Evolutionary conservation across 35 echinoderm and acorn worm species (phyloP).

Genomic region (Chiridota heheva): DNA sequence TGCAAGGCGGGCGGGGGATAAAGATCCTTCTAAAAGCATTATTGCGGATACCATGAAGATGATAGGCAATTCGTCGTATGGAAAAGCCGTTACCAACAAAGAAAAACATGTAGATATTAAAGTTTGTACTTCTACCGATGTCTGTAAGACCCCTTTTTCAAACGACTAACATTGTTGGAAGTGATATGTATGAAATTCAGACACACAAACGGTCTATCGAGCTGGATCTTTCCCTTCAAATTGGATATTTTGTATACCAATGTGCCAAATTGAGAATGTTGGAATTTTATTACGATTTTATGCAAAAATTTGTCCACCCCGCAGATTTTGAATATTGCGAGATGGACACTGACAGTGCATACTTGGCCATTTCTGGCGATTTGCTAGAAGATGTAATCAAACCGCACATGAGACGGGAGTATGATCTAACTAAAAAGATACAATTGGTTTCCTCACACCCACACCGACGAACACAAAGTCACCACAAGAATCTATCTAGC

Average conservation of each 20-base stretch:
- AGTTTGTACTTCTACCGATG: background rate
- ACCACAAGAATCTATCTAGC: no score
- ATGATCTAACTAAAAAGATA: conserved; percentile 28
- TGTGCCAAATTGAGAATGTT: conserved; percentile 59
- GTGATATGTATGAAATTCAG: conserved; percentile 23
- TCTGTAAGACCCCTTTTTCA: conserved; percentile 39
- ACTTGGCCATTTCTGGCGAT: conserved; percentile 58
- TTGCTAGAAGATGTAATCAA: conserved; percentile 50
- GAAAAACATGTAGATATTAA: conserved; percentile 33
- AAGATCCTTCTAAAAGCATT: conserved; percentile 51
- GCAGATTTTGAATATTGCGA: conserved; percentile 60
- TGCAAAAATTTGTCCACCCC: conserved; percentile 23
- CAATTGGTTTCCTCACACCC: conserved; percentile 32
- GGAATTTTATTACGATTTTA: conserved; percentile 68
- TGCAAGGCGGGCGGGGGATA: no score
- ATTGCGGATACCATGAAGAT: conserved; percentile 63
- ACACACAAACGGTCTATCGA: conserved; percentile 16
- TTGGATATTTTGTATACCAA: conserved; percentile 60
- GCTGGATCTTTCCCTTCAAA: conserved; percentile 48
- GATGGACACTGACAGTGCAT: conserved; percentile 72
- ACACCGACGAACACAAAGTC: conserved; percentile 23
- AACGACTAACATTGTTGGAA: background rate
- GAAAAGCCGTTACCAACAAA: conserved; percentile 55
- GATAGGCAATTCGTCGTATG: conserved; percentile 54
- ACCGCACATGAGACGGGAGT: conserved; percentile 28